phyloP scores from a whole-genome alignment of 2,888 invertebrate genomes.

The Stomorhina lunata region DNA sequence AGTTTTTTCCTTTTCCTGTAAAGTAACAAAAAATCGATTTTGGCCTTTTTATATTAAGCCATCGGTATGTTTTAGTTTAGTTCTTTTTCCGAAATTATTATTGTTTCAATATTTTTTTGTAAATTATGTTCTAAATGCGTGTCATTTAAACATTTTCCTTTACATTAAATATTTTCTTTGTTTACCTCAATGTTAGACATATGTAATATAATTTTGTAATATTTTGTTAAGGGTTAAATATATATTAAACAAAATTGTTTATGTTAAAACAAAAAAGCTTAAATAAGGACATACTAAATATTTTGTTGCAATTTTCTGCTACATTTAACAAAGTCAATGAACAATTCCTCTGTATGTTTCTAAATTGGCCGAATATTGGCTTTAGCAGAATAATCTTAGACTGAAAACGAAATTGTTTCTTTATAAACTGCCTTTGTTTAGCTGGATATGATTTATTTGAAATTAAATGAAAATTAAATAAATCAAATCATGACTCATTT shows the following conservation, averaged over 20 bases:
- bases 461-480: conserved; percentile 52
- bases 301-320: conserved; percentile 62
- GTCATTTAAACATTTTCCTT: conserved; percentile 56
- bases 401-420: neutral
- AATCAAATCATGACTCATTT: conserved; percentile 58
- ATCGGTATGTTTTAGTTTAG: neutral
- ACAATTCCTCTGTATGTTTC: neutral
- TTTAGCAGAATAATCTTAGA: conserved; percentile 4
- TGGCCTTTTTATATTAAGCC: neutral
- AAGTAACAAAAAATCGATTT: no score
- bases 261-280: neutral
- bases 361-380: neutral
- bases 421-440: neutral
- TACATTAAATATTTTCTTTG: conserved; percentile 12
- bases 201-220: neutral
- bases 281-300: neutral
- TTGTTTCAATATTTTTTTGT: conserved; percentile 3
- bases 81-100: neutral
- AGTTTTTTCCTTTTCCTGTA: no score
- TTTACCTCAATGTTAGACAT: neutral
- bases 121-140: conserved; percentile 58
- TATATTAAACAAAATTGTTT: neutral
- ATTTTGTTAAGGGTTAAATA: conserved; percentile 45
- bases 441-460: conserved; percentile 51
- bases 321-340: conserved; percentile 61